Evolutionary conservation across 2,888 invertebrate genomes (phyloP).

Genomic region (Rhingia campestris): DNA sequence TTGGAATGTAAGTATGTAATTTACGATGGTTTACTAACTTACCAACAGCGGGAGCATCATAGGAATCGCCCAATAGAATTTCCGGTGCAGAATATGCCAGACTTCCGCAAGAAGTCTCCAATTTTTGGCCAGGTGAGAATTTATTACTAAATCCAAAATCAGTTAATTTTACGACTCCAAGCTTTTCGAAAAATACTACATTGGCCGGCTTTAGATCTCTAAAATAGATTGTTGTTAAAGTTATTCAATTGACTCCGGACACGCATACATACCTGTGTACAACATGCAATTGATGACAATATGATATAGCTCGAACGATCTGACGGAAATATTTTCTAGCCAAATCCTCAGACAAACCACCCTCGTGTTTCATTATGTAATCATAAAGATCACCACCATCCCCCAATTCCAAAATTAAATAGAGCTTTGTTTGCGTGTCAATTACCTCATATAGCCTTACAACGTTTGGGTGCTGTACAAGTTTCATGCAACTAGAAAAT

Average conservation of each 20-base stretch:
- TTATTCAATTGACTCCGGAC: background rate
- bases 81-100: slow-evolving; percentile 99
- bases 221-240: slow-evolving; percentile 52
- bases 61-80: slow-evolving; percentile 98
- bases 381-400: slow-evolving; percentile 99
- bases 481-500: slow-evolving; percentile 93
- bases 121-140: slow-evolving; percentile 96
- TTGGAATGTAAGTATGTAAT: too few species aligned
- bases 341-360: slow-evolving; percentile 91
- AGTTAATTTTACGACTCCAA: slow-evolving; percentile 98
- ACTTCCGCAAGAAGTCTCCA: slow-evolving; percentile 99
- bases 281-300: slow-evolving; percentile 95
- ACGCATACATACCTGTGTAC: slow-evolving; percentile 83
- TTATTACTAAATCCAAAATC: slow-evolving; percentile 99
- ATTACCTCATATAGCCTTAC: slow-evolving; percentile 99
- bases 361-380: slow-evolving; percentile 97
- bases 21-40: slow-evolving; percentile 78
- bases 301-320: slow-evolving; percentile 98
- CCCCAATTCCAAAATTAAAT: slow-evolving; percentile 97
- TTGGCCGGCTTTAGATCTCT: slow-evolving; percentile 99
- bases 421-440: slow-evolving; percentile 98
- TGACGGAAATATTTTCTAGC: slow-evolving; percentile 97
- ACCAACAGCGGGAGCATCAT: slow-evolving; percentile 99
- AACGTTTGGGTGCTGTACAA: slow-evolving; percentile 99
- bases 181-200: slow-evolving; percentile 99